Evolutionary conservation across 2,888 invertebrate species (phyloP).

Genomic region (Thecocarcelia acutangulata): DNA sequence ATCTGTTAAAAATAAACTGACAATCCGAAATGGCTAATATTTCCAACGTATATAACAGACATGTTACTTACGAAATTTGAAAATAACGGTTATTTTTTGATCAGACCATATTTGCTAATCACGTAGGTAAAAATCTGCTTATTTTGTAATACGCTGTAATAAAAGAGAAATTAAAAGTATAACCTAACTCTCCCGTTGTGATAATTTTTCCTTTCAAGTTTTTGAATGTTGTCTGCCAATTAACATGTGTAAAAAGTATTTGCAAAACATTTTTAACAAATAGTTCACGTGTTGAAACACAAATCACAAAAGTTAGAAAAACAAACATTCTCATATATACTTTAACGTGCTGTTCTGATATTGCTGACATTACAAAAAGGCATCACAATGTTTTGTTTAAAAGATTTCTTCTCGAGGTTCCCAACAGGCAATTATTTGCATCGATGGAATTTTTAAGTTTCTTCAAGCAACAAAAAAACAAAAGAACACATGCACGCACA

Average conservation of each 20-base stretch:
- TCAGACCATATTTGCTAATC: no score
- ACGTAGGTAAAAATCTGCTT: no score
- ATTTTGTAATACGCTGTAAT: no score
- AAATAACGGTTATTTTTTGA: no score
- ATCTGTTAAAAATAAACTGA: no score
- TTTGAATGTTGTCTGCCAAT: constrained; percentile 36
- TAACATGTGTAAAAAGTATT: constrained; percentile 55
- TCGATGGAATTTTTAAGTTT: constrained; percentile 51
- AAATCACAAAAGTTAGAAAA: constrained; percentile 24
- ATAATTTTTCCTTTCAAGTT: neutral
- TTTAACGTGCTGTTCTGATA: constrained; percentile 16
- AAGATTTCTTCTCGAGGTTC: constrained; percentile 48
- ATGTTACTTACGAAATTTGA: no score
- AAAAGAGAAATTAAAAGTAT: no score
- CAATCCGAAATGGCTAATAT: no score
- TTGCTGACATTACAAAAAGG: constrained; percentile 12
- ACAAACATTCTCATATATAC: constrained; percentile 32
- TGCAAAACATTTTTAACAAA: constrained; percentile 51
- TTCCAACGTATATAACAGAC: no score
- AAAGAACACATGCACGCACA: neutral
- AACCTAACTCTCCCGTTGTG: no score
- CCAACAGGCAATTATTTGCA: constrained; percentile 62
- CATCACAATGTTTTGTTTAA: neutral
- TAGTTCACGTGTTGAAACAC: constrained; percentile 54
- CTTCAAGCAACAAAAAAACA: constrained; percentile 17